Evolutionary conservation across 2,797 vertebrate genomes (phyloP).

Genomic region (Kryptopterus vitreolus): DNA sequence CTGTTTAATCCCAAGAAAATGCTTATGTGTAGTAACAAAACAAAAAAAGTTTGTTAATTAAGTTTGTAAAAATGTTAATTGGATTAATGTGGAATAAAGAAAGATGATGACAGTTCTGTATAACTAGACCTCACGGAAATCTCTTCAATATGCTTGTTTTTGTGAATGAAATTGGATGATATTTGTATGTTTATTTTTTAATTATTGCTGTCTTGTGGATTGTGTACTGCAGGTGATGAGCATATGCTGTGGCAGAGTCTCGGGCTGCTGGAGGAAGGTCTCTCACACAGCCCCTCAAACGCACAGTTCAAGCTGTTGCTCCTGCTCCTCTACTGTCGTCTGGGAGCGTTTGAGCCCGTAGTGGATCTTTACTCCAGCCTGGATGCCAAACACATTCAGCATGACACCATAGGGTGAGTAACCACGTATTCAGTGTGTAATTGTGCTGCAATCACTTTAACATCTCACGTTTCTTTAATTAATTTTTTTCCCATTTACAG

Average conservation of each 20-base stretch:
- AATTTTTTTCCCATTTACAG: conserved; percentile 66
- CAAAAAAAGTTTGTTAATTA: background rate
- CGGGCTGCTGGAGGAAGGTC: conserved; percentile 86
- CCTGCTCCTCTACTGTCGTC: conserved; percentile 89
- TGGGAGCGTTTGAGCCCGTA: conserved; percentile 93
- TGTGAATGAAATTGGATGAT: background rate
- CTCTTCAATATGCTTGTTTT: background rate
- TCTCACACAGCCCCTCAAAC: conserved; percentile 87
- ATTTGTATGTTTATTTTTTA: background rate
- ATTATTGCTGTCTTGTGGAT: background rate
- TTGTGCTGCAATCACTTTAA: background rate
- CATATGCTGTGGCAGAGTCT: conserved; percentile 84
- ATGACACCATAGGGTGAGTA: conserved; percentile 96
- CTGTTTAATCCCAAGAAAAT: too few species aligned
- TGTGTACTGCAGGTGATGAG: conserved; percentile 79
- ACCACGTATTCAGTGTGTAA: background rate
- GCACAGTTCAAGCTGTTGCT: conserved; percentile 98
- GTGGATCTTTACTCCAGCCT: conserved; percentile 95
- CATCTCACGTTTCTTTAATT: background rate
- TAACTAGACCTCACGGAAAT: background rate
- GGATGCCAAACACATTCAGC: conserved; percentile 96
- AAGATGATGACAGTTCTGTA: background rate
- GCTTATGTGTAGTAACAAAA: too few species aligned
- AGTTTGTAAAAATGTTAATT: background rate
- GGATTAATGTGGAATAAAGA: background rate